A percentile compares a stretch with the other conserved stretches of the same genome.
phyloP scores from a whole-genome alignment of 2,888 invertebrate species.

The Beris morrisii region DNA sequence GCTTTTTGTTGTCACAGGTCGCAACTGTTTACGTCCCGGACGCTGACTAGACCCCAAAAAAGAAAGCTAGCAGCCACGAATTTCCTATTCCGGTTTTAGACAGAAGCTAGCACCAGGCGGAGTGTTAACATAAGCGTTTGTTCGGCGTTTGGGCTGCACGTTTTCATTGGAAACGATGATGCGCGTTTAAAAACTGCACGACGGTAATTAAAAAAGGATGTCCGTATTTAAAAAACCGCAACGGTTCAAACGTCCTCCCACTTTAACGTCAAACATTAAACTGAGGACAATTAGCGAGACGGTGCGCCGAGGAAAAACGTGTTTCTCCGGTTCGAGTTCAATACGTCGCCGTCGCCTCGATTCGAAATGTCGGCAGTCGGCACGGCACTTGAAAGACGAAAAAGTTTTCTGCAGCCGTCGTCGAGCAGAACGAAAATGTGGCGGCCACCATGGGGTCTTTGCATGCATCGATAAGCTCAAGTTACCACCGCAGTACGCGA shows the following conservation, averaged over 20 bases:
- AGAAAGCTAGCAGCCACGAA: too few relatives aligned
- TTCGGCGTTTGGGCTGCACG: too few relatives aligned
- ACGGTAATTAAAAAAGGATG: too few relatives aligned
- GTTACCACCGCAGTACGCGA: background rate
- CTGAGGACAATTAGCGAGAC: slow-evolving; percentile 38
- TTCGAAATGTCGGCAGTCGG: slow-evolving; percentile 13
- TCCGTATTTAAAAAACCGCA: too few relatives aligned
- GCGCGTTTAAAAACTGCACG: too few relatives aligned
- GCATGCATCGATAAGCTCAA: background rate
- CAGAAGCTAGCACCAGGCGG: too few relatives aligned
- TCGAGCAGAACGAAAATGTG: background rate
- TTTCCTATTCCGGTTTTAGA: too few relatives aligned
- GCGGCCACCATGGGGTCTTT: background rate
- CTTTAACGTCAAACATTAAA: slow-evolving; percentile 35
- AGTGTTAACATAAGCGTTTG: too few relatives aligned
- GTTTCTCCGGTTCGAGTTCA: slow-evolving; percentile 33
- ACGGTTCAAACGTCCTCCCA: slow-evolving; percentile 33
- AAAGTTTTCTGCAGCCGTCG: background rate
- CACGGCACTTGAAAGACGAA: slow-evolving; percentile 6
- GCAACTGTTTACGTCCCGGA: slow-evolving; percentile 17
- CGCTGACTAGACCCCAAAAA: background rate
- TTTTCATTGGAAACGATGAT: too few relatives aligned
- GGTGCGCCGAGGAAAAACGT: slow-evolving; percentile 33
- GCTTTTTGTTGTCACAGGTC: slow-evolving; percentile 30
- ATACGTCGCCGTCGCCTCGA: slow-evolving; percentile 19